Evolutionary conservation across 1,140 invertebrate genomes (phyloP).

Genomic region (Papilio aristodemus): DNA sequence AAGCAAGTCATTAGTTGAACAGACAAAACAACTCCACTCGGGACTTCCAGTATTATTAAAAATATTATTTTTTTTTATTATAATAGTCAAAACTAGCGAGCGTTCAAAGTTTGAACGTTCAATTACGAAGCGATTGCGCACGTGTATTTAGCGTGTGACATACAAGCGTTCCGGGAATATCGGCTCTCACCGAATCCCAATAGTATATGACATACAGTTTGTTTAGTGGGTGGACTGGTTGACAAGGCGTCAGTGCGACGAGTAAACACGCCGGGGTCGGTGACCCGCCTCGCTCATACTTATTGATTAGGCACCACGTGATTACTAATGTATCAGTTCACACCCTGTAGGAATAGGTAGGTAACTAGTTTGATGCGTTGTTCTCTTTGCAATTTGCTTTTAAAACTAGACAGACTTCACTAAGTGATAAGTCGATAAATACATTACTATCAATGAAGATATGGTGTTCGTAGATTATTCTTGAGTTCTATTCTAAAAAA

Average conservation of each 20-base stretch:
- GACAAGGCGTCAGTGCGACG: constrained; percentile 55
- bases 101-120: constrained; percentile 1
- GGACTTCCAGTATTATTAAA: too few species aligned
- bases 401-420: neutral
- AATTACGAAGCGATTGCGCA: constrained; percentile 16
- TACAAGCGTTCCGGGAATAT: constrained; percentile 37
- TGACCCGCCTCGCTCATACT: constrained; percentile 52
- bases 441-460: neutral
- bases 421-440: neutral
- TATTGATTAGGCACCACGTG: constrained; percentile 60
- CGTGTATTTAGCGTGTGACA: neutral
- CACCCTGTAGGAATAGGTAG: constrained; percentile 39
- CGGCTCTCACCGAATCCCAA: constrained; percentile 49
- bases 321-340: constrained; percentile 65
- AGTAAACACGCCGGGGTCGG: constrained; percentile 64
- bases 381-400: neutral
- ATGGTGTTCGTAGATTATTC: neutral
- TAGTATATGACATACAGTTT: constrained; percentile 56
- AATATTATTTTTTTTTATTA: neutral
- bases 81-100: neutral
- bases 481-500: neutral
- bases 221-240: constrained; percentile 70
- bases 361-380: constrained; percentile 4
- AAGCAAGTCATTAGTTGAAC: too few species aligned
- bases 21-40: too few species aligned